Conservation (phyloP, 2,888 invertebrate species). For the Diarsia dahlii region DNA sequence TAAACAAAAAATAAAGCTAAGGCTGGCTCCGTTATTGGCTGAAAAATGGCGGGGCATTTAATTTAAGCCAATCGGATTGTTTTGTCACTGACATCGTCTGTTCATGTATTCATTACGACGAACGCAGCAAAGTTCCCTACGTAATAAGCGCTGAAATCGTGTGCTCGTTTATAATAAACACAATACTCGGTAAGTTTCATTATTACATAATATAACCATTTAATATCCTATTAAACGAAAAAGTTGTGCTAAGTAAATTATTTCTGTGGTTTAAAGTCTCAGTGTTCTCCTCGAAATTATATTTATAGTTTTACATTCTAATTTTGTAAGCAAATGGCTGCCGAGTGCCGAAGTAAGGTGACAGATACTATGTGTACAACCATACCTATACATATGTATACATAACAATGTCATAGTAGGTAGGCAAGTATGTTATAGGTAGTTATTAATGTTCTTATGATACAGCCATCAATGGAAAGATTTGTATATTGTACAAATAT, state of each 20-base stretch:
- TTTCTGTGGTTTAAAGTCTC: slow-evolving; percentile 38
- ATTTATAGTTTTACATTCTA: slow-evolving; percentile 87
- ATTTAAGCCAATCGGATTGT: slow-evolving; percentile 83
- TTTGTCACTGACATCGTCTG: slow-evolving; percentile 80
- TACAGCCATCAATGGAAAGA: slow-evolving; percentile 26
- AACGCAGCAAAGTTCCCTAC: slow-evolving; percentile 88
- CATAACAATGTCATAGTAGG: slow-evolving; percentile 55
- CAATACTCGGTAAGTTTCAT: slow-evolving; percentile 85
- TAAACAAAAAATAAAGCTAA: slow-evolving; percentile 90
- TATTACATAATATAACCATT: slow-evolving; percentile 72
- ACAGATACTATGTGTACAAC: slow-evolving; percentile 68
- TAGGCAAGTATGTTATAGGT: slow-evolving; percentile 33
- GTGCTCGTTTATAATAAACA: slow-evolving; percentile 87
- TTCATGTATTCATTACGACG: slow-evolving; percentile 84
- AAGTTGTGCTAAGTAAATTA: slow-evolving; percentile 47
- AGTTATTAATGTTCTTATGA: slow-evolving; percentile 49
- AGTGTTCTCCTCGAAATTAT: slow-evolving; percentile 68
- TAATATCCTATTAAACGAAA: slow-evolving; percentile 57
- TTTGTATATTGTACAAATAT: slow-evolving; percentile 21
- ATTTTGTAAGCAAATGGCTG: slow-evolving; percentile 91
- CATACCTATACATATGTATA: slow-evolving; percentile 33
- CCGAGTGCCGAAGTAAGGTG: slow-evolving; percentile 87
- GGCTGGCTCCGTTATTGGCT: slow-evolving; percentile 81
- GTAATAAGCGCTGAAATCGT: slow-evolving; percentile 91
- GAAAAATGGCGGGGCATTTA: slow-evolving; percentile 84